Evolutionary conservation across 2,113 vertebrate species (phyloP).

Genomic region (Salvelinus sp.): DNA sequence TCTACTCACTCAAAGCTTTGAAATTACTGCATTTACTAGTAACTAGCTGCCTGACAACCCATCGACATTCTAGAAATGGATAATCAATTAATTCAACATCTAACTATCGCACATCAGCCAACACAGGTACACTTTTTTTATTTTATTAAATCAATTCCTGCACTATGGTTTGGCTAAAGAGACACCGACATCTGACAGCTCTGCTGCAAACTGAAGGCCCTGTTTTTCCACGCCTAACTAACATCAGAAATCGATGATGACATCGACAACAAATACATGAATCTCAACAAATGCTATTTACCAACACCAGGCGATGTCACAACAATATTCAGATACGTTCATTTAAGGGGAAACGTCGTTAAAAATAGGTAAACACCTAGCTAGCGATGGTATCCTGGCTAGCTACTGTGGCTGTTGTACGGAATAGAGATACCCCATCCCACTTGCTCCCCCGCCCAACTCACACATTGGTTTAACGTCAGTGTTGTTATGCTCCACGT

Average conservation of each 20-base stretch:
- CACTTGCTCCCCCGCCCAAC: constrained; percentile 1
- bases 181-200: neutral
- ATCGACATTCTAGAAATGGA: neutral
- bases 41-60: neutral
- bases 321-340: constrained; percentile 3
- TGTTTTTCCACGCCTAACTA: neutral
- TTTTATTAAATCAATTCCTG: neutral
- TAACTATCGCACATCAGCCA: neutral
- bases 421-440: constrained; percentile 1
- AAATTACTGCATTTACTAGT: neutral
- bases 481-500: constrained; percentile 28
- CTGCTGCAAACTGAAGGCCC: constrained; percentile 24
- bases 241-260: neutral
- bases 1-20: neutral
- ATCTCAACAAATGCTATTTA: neutral
- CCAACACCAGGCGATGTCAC: constrained; percentile 1
- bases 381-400: constrained; percentile 4
- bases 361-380: constrained; percentile 3
- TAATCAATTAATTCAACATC: neutral
- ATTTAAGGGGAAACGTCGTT: constrained; percentile 1
- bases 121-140: neutral
- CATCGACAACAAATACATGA: neutral
- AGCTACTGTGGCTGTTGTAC: neutral
- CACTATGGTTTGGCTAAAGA: neutral
- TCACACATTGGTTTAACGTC: constrained; percentile 32